Percentiles rank a stretch among this genome's conserved stretches.
These are phyloP conservation scores for Caenorhabditis sp. DNA, from an alignment of 2,888 invertebrate genomes.

Conservation along the genomic window DNA sequence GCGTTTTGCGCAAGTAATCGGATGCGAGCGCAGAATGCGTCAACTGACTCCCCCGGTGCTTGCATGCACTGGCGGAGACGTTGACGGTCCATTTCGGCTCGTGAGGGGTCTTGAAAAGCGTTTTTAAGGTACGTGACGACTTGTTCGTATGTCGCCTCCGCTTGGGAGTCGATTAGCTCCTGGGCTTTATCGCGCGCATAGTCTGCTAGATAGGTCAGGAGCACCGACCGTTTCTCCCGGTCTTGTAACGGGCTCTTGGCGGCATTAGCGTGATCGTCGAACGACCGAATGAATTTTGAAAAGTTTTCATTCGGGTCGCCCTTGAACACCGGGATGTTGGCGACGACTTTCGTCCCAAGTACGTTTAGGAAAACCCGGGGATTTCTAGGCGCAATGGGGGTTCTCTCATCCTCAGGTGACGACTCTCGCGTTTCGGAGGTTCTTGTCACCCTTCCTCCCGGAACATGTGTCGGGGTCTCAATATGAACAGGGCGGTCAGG, in stretches of 20 bases:
- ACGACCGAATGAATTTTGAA: neutral
- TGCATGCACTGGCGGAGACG: neutral
- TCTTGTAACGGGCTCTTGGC: neutral
- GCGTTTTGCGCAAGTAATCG: neutral
- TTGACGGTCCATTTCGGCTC: neutral
- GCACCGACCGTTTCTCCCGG: neutral
- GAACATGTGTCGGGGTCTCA: neutral
- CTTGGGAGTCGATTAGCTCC: too few relatives aligned
- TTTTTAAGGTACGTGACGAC: neutral
- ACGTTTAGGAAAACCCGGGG: neutral
- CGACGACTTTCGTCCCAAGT: neutral
- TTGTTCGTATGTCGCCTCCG: too few relatives aligned
- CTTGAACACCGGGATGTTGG: neutral
- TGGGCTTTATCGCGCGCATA: too few relatives aligned
- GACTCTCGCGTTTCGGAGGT: neutral
- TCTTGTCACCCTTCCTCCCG: neutral
- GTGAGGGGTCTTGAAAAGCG: neutral
- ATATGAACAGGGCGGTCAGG: neutral
- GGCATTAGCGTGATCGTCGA: slow-evolving; percentile 2
- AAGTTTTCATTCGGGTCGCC: neutral
- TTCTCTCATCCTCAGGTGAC: neutral
- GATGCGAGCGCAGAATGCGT: neutral
- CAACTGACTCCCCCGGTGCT: neutral
- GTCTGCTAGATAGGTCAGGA: neutral
- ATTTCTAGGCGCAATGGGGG: neutral